Percentiles rank a stretch among this genome's conserved stretches.
phyloP scores from a whole-genome alignment of 2,113 vertebrate species.

The Azemiops feae region DNA sequence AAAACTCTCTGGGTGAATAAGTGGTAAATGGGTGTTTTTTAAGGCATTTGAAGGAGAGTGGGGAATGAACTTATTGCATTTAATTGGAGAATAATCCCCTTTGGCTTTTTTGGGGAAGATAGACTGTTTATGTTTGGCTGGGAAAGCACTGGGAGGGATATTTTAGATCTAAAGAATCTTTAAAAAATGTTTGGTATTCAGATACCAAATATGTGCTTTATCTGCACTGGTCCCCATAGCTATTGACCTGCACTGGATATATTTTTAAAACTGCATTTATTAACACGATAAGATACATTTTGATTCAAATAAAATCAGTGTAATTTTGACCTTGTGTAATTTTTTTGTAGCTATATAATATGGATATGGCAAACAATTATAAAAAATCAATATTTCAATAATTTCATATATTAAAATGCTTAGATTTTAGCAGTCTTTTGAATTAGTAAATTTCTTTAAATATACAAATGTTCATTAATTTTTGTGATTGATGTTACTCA shows the following conservation, averaged over 20 bases:
- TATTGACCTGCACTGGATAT: background rate
- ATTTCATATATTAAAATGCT: background rate
- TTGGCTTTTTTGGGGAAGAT: no score
- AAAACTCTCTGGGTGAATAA: no score
- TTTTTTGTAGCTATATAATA: background rate
- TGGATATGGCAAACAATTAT: background rate
- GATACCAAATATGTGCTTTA: background rate
- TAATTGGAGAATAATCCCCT: no score
- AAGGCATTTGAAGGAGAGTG: no score
- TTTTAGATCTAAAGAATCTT: background rate
- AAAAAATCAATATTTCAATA: background rate
- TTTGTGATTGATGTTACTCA: background rate
- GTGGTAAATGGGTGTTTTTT: no score
- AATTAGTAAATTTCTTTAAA: background rate
- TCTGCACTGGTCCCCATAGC: background rate
- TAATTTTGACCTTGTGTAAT: background rate
- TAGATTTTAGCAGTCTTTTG: background rate
- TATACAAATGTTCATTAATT: background rate
- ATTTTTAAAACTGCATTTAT: background rate
- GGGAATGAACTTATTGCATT: no score
- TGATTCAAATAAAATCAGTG: background rate
- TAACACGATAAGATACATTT: background rate
- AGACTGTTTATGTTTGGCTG: background rate
- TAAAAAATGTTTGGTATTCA: background rate
- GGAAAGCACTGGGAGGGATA: background rate